Conservation (phyloP, 2,797 vertebrate species). For the Poecile montanus region DNA sequence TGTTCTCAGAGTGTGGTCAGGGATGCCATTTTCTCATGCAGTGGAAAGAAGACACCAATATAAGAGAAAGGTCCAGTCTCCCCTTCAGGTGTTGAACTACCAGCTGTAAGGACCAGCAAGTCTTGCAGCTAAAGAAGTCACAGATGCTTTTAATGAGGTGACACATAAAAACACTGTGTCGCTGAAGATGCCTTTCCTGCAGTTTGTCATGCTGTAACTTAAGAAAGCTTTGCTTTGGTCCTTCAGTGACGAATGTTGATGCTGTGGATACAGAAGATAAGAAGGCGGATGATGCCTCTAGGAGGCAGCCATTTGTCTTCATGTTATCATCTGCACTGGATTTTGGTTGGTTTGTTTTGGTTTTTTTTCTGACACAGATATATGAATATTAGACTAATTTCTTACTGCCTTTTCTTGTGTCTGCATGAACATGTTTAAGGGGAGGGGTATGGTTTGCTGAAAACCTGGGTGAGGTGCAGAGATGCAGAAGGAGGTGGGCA, state of each 20-base stretch:
- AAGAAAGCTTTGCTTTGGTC: not conserved
- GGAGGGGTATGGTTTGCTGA: not conserved
- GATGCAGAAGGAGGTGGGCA: not conserved
- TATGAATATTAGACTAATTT: not conserved
- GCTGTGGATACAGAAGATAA: not conserved
- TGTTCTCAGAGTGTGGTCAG: rapidly evolving
- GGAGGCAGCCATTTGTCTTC: not conserved
- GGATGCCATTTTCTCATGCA: not conserved
- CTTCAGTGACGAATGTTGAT: not conserved
- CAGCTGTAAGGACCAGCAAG: not conserved
- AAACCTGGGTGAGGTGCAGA: not conserved
- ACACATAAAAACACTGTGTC: not conserved
- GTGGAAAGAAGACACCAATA: not conserved
- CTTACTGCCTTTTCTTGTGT: not conserved
- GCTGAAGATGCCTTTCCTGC: not conserved
- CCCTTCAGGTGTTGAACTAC: not conserved
- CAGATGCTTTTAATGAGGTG: not conserved
- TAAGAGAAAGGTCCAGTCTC: not conserved
- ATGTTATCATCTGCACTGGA: not conserved
- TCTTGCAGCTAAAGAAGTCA: not conserved
- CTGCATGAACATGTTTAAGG: not conserved
- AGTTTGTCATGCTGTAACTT: not conserved
- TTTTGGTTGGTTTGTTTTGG: not conserved
- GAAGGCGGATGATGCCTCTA: not conserved
- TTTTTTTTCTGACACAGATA: not conserved